Evolutionary conservation across 2,797 vertebrate genomes (phyloP), one percentile per base, ranked within the genome.

Genomic region (Anabas testudineus): DNA sequence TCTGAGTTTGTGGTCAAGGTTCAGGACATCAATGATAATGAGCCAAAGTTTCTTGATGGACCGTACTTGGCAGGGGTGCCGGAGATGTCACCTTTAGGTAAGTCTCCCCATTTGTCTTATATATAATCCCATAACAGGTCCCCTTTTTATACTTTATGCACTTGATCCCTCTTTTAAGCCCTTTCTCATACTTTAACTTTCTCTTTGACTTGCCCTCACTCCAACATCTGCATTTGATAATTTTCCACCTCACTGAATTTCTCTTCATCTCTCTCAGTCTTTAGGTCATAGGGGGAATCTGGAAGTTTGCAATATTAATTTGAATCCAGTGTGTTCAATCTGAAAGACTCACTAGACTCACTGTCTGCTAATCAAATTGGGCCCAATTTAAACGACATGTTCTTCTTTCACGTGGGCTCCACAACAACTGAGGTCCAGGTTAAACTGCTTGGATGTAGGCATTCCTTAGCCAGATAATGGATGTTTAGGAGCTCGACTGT

Each of bases 21-120:
- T 79, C 97, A 99, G 90, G 97, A 99, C 89, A 98, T 98, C 92
- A 99, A 99, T 37, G 97, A 98, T 91, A 99, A 99, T 10, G 97
- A 98, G 62, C 97, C 97, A 47, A 97, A 96, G 74, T 99, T 99
- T 91, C 90, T 97, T 56, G 97, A 98, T n/a, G 97, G 97, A 2
- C 97, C 97, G 0, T 98, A 98, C 69, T 92, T 95, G 18, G 96
- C 97, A 2, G 96, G 95, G 22, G 97, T 99, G 51, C 96, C 97
- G 0, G 97, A 99, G 87, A 98, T 98, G 97, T 98, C 97, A 59
- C 97, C 96, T 39, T 94, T 99, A 74, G 97, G 97, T 98, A 91
- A 94, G 83, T 18, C 7, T 55, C 16, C 21, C 15, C 18, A 22
- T 51, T 64, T 55, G 21, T 28, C 14, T 60, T 36, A 30, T 49